A percentile compares a stretch with the other conserved stretches of the same genome.
Evolutionary conservation across 2,888 invertebrate genomes (phyloP).

Genomic region (Tryphoninae sp.): DNA sequence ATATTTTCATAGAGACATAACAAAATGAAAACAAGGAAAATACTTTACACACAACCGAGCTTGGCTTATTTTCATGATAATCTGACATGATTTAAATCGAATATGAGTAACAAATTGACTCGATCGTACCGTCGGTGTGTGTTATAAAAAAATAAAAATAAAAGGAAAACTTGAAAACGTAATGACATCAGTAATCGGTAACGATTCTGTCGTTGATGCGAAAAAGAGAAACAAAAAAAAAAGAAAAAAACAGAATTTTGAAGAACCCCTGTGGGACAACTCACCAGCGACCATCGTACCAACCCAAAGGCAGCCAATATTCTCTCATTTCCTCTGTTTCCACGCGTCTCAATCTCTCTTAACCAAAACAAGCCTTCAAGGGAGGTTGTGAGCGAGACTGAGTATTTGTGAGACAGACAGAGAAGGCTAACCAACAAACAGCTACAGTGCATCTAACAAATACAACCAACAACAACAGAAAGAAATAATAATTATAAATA

Average conservation of each 20-base stretch:
- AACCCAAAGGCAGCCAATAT: slow-evolving; percentile 80
- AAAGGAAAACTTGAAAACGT: slow-evolving; percentile 32
- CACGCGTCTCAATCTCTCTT: slow-evolving; percentile 78
- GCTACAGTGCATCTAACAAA: slow-evolving; percentile 82
- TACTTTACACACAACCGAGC: slow-evolving; percentile 45
- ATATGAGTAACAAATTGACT: slow-evolving; percentile 23
- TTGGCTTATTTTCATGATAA: slow-evolving; percentile 80
- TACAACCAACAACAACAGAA: slow-evolving; percentile 81
- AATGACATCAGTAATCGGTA: not conserved
- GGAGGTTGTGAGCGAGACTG: slow-evolving; percentile 78
- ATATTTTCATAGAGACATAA: not conserved
- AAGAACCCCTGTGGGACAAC: slow-evolving; percentile 79
- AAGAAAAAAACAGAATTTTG: slow-evolving; percentile 74
- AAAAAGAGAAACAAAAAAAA: slow-evolving; percentile 54
- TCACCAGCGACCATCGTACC: slow-evolving; percentile 80
- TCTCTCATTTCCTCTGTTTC: slow-evolving; percentile 72
- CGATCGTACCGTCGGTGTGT: slow-evolving; percentile 37
- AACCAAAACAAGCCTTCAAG: slow-evolving; percentile 79
- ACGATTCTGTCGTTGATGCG: slow-evolving; percentile 24
- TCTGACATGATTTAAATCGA: slow-evolving; percentile 57
- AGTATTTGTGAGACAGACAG: slow-evolving; percentile 79
- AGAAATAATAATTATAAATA: slow-evolving; percentile 77
- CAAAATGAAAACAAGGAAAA: slow-evolving; percentile 34
- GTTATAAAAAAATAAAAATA: slow-evolving; percentile 32
- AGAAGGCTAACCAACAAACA: slow-evolving; percentile 80